Conservation (phyloP, 1,140 invertebrate species). For the Mamestra configurata region DNA sequence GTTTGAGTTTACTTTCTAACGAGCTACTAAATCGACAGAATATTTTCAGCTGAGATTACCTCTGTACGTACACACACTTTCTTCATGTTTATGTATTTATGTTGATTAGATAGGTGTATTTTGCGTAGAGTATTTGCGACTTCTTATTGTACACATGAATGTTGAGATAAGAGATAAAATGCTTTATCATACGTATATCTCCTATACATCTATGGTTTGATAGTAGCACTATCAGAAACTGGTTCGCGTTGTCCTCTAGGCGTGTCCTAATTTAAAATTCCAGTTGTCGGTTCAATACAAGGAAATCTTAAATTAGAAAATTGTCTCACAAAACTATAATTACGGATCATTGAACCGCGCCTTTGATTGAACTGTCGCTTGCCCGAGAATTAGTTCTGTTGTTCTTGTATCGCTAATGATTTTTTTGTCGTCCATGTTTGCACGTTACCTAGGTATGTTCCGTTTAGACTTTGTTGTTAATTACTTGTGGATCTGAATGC, state of each 20-base stretch:
- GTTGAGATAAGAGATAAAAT: constrained; percentile 27
- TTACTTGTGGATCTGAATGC: constrained; percentile 22
- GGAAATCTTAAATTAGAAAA: constrained; percentile 42
- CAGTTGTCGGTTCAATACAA: constrained; percentile 43
- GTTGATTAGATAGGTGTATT: constrained; percentile 34
- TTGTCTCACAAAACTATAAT: constrained; percentile 46
- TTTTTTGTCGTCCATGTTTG: constrained; percentile 19
- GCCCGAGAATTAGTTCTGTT: constrained; percentile 16
- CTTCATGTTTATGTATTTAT: constrained; percentile 46
- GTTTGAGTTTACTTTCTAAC: constrained; percentile 43
- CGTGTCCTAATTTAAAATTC: constrained; percentile 30
- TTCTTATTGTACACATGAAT: constrained; percentile 11
- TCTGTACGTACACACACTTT: constrained; percentile 19
- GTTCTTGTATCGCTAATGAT: constrained; percentile 26
- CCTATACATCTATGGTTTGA: constrained; percentile 34
- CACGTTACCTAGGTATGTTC: constrained; percentile 11
- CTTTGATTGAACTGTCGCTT: constrained; percentile 42
- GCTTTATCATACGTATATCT: not conserved
- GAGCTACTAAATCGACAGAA: constrained; percentile 39
- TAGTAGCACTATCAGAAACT: constrained; percentile 22
- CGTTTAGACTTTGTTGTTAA: constrained; percentile 32
- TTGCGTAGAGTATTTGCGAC: constrained; percentile 35
- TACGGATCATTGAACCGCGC: constrained; percentile 40
- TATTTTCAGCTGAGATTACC: constrained; percentile 35
- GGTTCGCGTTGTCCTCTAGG: constrained; percentile 20